phyloP scores from a whole-genome alignment of 2,113 vertebrate genomes.

The Hystrix brachyura region DNA sequence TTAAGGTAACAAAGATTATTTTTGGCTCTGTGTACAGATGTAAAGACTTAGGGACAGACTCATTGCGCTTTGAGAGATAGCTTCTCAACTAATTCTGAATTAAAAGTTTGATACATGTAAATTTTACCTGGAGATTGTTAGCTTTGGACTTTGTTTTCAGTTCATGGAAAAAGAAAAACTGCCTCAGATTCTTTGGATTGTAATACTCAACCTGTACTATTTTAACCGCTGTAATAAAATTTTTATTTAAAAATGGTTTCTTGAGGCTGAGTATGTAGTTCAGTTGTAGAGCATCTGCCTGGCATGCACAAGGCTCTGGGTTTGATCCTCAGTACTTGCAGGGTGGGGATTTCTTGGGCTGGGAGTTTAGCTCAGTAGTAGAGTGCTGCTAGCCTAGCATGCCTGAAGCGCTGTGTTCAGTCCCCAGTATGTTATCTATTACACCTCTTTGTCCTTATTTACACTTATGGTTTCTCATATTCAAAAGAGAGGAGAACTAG shows the following conservation, averaged over 20 bases:
- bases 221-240: conserved; percentile 55
- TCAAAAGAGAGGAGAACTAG: no score
- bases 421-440: background rate
- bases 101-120: background rate
- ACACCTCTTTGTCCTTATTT: no score
- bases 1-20: conserved; percentile 51
- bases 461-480: no score
- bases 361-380: background rate
- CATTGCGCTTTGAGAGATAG: conserved; percentile 42
- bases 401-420: background rate
- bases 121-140: background rate
- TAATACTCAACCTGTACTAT: conserved; percentile 30
- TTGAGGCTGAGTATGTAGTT: background rate
- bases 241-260: conserved; percentile 9
- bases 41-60: background rate
- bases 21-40: background rate
- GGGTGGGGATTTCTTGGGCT: background rate
- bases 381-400: background rate
- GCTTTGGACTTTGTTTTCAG: conserved; percentile 34
- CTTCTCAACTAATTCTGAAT: conserved; percentile 20
- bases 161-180: conserved; percentile 59
- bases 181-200: conserved; percentile 40
- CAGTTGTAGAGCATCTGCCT: background rate
- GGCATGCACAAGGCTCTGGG: background rate
- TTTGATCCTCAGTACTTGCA: background rate